Percentiles rank a stretch among this genome's conserved stretches.
These are phyloP conservation scores for Brachionus rubens DNA, from an alignment of 1,140 invertebrate genomes.

Conservation along the genomic window DNA sequence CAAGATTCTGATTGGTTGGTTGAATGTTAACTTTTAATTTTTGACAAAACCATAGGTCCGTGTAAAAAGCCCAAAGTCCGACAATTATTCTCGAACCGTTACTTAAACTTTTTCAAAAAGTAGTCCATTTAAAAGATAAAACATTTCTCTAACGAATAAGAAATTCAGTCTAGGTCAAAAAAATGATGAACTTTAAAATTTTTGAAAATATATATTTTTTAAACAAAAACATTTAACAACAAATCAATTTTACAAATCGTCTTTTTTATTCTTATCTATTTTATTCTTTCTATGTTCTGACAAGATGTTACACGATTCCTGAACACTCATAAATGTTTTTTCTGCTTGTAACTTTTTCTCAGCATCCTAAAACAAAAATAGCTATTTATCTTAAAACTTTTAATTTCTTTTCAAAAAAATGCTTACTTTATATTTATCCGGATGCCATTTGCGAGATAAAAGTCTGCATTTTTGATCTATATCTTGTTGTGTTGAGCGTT, in stretches of 20 bases:
- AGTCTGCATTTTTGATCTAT: slow-evolving; percentile 76
- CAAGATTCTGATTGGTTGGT: too few species aligned
- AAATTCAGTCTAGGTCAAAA: too few species aligned
- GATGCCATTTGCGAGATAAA: slow-evolving; percentile 82
- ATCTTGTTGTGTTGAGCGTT: slow-evolving; percentile 75
- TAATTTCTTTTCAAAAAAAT: slow-evolving; percentile 50
- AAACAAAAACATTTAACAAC: too few species aligned
- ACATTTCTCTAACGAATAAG: too few species aligned
- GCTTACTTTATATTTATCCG: slow-evolving; percentile 74
- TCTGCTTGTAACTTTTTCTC: slow-evolving; percentile 68
- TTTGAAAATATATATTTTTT: too few species aligned
- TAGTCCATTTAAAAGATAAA: too few species aligned
- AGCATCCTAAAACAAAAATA: slow-evolving; percentile 46
- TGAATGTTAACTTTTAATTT: too few species aligned
- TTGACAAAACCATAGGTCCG: too few species aligned
- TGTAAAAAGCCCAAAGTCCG: too few species aligned
- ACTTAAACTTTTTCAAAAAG: too few species aligned
- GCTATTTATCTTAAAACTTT: not conserved
- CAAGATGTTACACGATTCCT: slow-evolving; percentile 83
- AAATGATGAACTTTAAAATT: too few species aligned
- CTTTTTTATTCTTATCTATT: slow-evolving; percentile 40
- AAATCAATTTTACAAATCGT: slow-evolving; percentile 1
- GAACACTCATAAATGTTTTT: slow-evolving; percentile 84
- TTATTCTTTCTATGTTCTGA: slow-evolving; percentile 64
- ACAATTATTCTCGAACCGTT: too few species aligned